These are phyloP conservation scores for Paguma larvata DNA, from an alignment of 2,797 vertebrate species.

Conservation along the genomic window DNA sequence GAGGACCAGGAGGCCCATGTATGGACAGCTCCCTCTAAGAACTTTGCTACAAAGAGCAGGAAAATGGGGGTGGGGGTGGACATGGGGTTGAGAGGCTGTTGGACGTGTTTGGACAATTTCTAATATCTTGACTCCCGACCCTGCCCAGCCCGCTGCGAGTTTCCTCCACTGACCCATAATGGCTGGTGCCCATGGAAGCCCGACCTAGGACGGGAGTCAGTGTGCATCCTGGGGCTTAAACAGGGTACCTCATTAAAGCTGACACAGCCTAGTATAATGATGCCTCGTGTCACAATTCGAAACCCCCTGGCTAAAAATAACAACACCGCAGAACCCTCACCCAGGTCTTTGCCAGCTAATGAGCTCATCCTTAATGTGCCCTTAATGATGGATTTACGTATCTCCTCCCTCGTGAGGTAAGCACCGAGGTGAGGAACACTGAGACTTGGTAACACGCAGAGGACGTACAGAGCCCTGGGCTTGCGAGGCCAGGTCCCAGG, in stretches of 20 bases:
- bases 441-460: rapidly evolving
- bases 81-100: no score
- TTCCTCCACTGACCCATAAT: not conserved
- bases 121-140: not conserved
- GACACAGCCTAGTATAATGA: not conserved
- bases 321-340: rapidly evolving
- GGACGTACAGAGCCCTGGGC: rapidly evolving
- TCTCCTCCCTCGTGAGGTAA: not conserved
- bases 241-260: not conserved
- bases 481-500: not conserved
- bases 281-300: not conserved
- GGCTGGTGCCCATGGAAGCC: not conserved
- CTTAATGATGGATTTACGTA: not conserved
- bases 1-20: rapidly evolving
- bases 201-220: not conserved
- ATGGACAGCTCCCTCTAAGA: not conserved
- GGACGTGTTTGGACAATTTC: rapidly evolving
- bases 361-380: not conserved
- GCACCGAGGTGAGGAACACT: not conserved
- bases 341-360: not conserved
- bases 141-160: not conserved
- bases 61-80: rapidly evolving
- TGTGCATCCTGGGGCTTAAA: not conserved
- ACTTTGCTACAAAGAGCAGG: not conserved
- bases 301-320: not conserved